phyloP scores from a whole-genome alignment of 1,140 invertebrate species.

The Alviniconcha marisindica region DNA sequence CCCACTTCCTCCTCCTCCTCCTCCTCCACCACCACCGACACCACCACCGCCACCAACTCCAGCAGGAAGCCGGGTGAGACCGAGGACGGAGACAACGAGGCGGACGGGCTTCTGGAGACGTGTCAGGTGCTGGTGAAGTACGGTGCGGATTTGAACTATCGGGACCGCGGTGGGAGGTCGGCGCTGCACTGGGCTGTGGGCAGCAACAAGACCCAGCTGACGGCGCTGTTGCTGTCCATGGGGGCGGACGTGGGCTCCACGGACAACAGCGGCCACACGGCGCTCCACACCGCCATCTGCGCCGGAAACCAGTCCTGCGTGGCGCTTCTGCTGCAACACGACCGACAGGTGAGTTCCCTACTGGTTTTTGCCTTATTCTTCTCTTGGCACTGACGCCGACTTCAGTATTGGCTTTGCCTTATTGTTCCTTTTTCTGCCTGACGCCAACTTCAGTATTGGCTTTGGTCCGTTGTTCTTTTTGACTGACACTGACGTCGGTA shows the following conservation, averaged over 20 bases:
- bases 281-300: background rate
- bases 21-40: background rate
- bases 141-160: conserved; percentile 17
- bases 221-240: background rate
- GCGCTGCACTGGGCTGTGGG: conserved; percentile 19
- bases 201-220: background rate
- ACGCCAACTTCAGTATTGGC: too few relatives aligned
- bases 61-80: background rate
- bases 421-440: too few relatives aligned
- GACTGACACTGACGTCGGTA: too few relatives aligned
- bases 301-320: background rate
- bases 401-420: too few relatives aligned
- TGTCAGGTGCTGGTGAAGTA: conserved; percentile 6
- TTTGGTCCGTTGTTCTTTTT: too few relatives aligned
- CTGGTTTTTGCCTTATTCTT: too few relatives aligned
- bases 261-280: background rate
- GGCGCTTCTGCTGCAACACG: background rate
- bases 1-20: background rate
- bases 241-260: background rate
- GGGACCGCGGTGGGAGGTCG: background rate
- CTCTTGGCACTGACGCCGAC: too few relatives aligned
- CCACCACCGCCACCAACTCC: background rate
- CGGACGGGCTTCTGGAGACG: background rate
- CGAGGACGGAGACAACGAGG: background rate
- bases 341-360: background rate